Base-by-base conservation (phyloP, 2,113 vertebrate species). In the Hippocampus comes region DNA sequence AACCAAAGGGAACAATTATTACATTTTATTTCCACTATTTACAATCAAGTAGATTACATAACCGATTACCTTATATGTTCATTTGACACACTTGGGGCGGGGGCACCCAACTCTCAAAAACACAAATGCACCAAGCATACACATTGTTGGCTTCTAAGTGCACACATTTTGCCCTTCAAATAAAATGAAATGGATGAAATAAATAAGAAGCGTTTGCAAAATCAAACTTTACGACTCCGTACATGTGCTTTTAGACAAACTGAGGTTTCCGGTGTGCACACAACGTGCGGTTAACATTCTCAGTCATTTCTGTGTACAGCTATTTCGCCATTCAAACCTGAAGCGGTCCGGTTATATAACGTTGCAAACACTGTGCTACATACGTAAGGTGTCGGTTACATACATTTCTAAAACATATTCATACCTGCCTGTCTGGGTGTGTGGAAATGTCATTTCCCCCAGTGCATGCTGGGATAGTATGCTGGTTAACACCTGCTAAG, bases 121-220 rank as follows among this genome's bases (percentile, higher is more conserved):
- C 71, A 15, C 73, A 68, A 66, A 68, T 61, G 74, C 18, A 64
- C 78, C 51, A 76, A 74, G 48, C 83, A 83, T 67, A 69, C 77
- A 71, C 86, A 86, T 79, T 78, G 75, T 86, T 82, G 87, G 84
- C 78, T 87, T 59, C 56, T 82, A 89, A 90, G 87, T 90, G 87
- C 86, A 88, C 86, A 86, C 78, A 75, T 72, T 77, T 85, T 72
- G 74, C 81, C 78, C 82, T 81, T 79, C 53, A 79, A 72, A 78
- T 68, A 53, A 74, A 82, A 78, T 70, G 61, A 74, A 82, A 60
- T 41, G n/a, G 20, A 6, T 43, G 21, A 14, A 49, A 48, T 48
- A 6, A 59, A 66, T 27, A 25, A 25, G 9, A 66, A 66, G 41
- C 21, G 12, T 27, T 34, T 34, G 17, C 17, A 61, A 61, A 61